A percentile compares a stretch with the other conserved stretches of the same genome.
Conservation (phyloP, 53 echinoderm and acorn worm genomes). For the Glandiceps talaboti region DNA sequence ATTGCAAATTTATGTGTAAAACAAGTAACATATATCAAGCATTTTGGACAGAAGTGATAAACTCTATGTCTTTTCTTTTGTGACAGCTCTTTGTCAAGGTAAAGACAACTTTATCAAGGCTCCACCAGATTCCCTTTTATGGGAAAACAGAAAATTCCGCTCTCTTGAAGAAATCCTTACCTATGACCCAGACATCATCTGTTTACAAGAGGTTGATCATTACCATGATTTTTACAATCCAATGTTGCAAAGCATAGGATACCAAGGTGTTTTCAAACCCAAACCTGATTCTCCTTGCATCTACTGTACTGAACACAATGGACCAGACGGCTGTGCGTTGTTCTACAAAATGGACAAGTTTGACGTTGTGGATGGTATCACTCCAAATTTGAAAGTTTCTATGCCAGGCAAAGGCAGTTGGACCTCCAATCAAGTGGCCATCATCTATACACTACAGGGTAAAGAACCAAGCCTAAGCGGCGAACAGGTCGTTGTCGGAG, state of each 20-base stretch:
- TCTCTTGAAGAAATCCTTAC: slow-evolving; percentile 85
- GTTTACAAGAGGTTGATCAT: slow-evolving; percentile 94
- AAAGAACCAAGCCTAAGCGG: background rate
- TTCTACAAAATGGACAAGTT: slow-evolving; percentile 78
- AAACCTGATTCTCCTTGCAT: slow-evolving; percentile 92
- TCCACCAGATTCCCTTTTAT: slow-evolving; percentile 56
- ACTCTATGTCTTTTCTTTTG: slow-evolving; percentile 5
- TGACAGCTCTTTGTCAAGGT: slow-evolving; percentile 61
- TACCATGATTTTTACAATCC: slow-evolving; percentile 77
- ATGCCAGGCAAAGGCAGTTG: slow-evolving; percentile 10
- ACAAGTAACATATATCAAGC: too few relatives aligned
- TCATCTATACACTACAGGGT: slow-evolving; percentile 30
- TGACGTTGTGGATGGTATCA: slow-evolving; percentile 24
- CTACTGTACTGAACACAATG: slow-evolving; percentile 51
- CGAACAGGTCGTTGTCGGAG: slow-evolving; percentile 57
- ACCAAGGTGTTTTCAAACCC: slow-evolving; percentile 69
- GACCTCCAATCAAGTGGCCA: slow-evolving; percentile 69
- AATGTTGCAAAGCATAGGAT: slow-evolving; percentile 54
- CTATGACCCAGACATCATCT: slow-evolving; percentile 88
- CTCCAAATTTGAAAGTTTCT: slow-evolving; percentile 34
- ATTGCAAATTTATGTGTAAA: too few relatives aligned
- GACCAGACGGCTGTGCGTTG: slow-evolving; percentile 90
- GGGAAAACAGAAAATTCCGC: slow-evolving; percentile 56
- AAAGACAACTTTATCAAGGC: slow-evolving; percentile 98
- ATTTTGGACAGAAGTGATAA: too few relatives aligned